Base-by-base conservation (phyloP, 2,888 invertebrate species). In the Drosophila phalerata region DNA sequence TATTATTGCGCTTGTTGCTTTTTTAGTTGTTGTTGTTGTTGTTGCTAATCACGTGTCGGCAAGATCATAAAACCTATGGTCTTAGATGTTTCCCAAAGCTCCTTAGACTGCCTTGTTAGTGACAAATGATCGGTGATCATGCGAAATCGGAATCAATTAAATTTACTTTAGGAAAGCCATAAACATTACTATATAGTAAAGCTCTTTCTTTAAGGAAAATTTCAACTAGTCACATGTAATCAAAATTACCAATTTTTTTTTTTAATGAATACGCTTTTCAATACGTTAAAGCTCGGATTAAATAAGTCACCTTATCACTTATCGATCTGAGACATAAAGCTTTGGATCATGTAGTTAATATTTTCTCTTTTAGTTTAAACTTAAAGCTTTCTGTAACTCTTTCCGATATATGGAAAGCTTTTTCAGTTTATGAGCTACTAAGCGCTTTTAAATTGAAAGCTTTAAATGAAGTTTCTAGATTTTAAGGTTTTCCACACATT, bases 1-100 rank as follows among this genome's bases (percentile, higher is more conserved):
- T 52, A 43, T 49, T 58, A 55, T 61, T 53, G 30, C 13, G 11
- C 15, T 17, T 32, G 19, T 32, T 30, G 15, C 19, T 30, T 42
- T 30, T 30, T 42, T 30, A 13, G 42, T 10, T 38, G 19, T 3
- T 38, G 38, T 17, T 28, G 10, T 25, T 25, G 15, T 19, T 61
- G 11, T 13, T 49, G 38, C 34, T 52, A 68, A 66, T 73, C 63
- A 60, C 71, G 66, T 67, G 60, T 56, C 72, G 32, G 28, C 61
- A 15, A 52, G 55, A 66, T 66, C 61, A 48, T 71, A 52, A 53
- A 69, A 25, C n/a, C 15, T 2, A 19, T 37, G 11, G 9, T 47
- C 47, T 37, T 38, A 22, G 6, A 56, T 48, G 13, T 48, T 11
- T 25, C 13, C 43, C 19, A 55, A 43, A 43, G 42, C 43, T 55